Percentiles rank a stretch among this genome's conserved stretches.
These are phyloP conservation scores for Dicycla oo DNA, from an alignment of 2,888 invertebrate species.

Conservation along the genomic window DNA sequence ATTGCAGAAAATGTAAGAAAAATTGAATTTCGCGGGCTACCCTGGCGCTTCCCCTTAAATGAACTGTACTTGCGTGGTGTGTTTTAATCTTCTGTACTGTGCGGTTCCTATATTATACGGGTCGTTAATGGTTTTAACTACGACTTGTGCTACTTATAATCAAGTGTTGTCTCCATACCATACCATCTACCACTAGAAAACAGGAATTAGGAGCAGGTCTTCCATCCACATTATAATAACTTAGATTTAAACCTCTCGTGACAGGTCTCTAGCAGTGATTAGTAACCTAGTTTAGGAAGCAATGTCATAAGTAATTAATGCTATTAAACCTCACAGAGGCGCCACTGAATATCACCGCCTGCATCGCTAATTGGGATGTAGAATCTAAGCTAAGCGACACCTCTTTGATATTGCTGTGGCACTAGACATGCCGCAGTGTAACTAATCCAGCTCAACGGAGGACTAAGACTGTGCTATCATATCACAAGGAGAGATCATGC, in stretches of 20 bases:
- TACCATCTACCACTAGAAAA: no score
- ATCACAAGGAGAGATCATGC: not conserved
- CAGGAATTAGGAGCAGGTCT: not conserved
- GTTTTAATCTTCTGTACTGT: conserved; percentile 1
- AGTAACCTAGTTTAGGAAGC: conserved; percentile 10
- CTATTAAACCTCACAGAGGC: conserved; percentile 38
- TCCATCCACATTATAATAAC: not conserved
- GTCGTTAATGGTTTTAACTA: not conserved
- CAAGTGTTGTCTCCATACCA: not conserved
- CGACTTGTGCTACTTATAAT: not conserved
- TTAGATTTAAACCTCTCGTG: conserved; percentile 19
- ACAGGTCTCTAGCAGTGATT: conserved; percentile 10
- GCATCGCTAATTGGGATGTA: conserved; percentile 39
- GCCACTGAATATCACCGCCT: conserved; percentile 36
- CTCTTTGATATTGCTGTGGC: conserved; percentile 28
- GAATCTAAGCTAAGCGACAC: conserved; percentile 20
- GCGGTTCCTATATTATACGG: not conserved
- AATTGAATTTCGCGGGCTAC: no score
- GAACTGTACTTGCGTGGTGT: conserved; percentile 7
- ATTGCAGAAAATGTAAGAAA: no score
- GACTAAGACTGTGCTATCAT: not conserved
- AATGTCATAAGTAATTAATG: conserved; percentile 49
- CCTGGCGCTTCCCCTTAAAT: no score
- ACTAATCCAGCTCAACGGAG: conserved; percentile 3
- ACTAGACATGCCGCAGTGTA: conserved; percentile 5